phyloP scores from a whole-genome alignment of 2,113 vertebrate genomes.

The Odontophorus gujanensis region DNA sequence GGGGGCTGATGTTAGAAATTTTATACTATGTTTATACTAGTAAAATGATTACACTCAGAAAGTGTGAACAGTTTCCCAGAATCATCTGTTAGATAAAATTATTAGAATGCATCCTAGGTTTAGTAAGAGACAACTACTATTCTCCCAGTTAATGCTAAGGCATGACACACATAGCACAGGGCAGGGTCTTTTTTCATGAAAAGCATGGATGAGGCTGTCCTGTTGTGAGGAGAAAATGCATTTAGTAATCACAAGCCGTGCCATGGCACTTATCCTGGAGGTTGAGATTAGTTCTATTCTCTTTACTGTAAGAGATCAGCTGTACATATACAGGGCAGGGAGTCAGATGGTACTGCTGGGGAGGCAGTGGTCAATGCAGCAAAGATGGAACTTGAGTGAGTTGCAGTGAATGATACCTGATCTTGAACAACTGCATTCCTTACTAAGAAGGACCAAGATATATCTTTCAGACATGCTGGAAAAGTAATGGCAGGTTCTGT shows the following conservation, averaged over 20 bases:
- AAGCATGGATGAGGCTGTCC: not conserved
- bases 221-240: not conserved
- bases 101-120: not conserved
- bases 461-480: not conserved
- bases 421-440: not conserved
- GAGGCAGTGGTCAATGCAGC: not conserved
- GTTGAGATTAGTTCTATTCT: not conserved
- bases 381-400: not conserved
- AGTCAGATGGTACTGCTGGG: not conserved
- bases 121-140: not conserved
- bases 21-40: not conserved
- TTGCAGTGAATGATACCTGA: not conserved
- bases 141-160: not conserved
- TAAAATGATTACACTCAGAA: not conserved
- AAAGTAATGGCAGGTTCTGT: not conserved
- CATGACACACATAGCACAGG: not conserved
- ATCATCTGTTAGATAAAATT: not conserved
- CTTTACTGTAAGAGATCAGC: not conserved
- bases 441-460: not conserved
- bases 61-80: not conserved
- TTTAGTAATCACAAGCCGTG: not conserved
- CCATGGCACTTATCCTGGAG: not conserved
- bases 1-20: not conserved
- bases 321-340: not conserved
- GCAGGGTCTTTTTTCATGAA: not conserved